Base-by-base conservation (phyloP, 2,888 invertebrate species). In the Abscondita cerata region DNA sequence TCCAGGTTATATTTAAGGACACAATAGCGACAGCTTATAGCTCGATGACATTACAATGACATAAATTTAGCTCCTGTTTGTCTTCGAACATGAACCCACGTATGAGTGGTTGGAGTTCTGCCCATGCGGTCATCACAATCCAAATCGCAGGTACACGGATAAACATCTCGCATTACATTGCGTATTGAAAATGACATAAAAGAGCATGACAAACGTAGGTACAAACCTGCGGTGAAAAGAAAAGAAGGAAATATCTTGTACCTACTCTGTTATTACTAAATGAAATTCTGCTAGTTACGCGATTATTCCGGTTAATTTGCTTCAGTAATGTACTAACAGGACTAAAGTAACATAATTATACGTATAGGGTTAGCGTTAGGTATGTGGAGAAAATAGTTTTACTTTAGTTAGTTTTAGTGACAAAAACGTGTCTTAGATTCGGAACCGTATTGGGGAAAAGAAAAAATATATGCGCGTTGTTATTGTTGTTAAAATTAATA, bases 1-100 rank as follows among this genome's bases (percentile, higher is more conserved):
- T 69, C 73, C 73, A 53, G 70, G 67, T 69, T 74, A 76, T 75
- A 77, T 76, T 76, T 72, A n/a, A 74, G 76, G 75, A 74, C 76
- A 78, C 76, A 75, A 77, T 75, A 74, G 72, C 72, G 70, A 73
- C 72, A 75, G 69, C 68, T 68, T 69, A 68, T 65, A 68, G 68
- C 69, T 63, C 74, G 76, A 76, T 77, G 78, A 78, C 79, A 78
- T 78, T 77, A 78, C 76, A 78, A 80, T 80, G 79, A 80, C 80
- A 79, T 78, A 79, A 79, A 79, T 79, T 78, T 79, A 77, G 75
- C 72, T 70, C 74, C 72, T 76, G 77, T 79, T 78, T 78, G 78
- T 79, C 78, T 79, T 76, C 69, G 65, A 73, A 75, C 73, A 75
- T 76, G 73, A 72, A 73, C 68, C 72, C 68, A 72, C 68, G 75